Conservation (phyloP, 2,888 invertebrate genomes). For the Anaspis maculata region DNA sequence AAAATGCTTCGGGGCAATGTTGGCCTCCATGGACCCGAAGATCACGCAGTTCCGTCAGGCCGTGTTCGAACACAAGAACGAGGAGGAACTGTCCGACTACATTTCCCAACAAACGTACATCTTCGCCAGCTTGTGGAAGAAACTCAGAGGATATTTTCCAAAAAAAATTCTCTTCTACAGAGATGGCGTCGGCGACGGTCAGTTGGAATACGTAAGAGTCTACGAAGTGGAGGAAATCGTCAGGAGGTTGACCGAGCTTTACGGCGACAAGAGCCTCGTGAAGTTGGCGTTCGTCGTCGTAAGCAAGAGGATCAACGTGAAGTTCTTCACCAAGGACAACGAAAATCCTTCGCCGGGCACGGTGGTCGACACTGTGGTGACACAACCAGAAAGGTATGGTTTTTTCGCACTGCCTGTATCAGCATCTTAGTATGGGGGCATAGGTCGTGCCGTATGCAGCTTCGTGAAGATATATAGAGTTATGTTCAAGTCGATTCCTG, state of each 20-base stretch:
- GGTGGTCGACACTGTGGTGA: too few relatives aligned
- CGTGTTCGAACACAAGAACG: constrained; percentile 62
- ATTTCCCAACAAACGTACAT: constrained; percentile 55
- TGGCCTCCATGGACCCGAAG: constrained; percentile 55
- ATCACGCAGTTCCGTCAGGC: constrained; percentile 65
- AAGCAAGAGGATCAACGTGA: constrained; percentile 78
- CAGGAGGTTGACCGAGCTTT: constrained; percentile 47
- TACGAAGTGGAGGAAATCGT: constrained; percentile 62
- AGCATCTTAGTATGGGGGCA: too few relatives aligned
- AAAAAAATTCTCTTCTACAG: constrained; percentile 72
- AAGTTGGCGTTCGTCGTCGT: constrained; percentile 74
- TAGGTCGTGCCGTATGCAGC: too few relatives aligned
- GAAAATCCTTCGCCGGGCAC: constrained; percentile 77
- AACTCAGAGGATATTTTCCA: constrained; percentile 47
- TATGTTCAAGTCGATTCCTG: too few relatives aligned
- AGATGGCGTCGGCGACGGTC: constrained; percentile 93
- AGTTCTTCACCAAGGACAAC: constrained; percentile 50
- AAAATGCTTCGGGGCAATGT: constrained; percentile 67
- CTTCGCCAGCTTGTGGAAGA: constrained; percentile 46
- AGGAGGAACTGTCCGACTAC: constrained; percentile 69
- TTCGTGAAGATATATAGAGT: too few relatives aligned
- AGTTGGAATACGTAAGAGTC: constrained; percentile 66
- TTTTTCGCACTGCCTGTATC: too few relatives aligned
- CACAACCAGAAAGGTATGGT: constrained; percentile 55
- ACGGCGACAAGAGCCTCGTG: constrained; percentile 38